Evolutionary conservation across 2,888 invertebrate species (phyloP).

Genomic region (Taphrorychus bicolor): DNA sequence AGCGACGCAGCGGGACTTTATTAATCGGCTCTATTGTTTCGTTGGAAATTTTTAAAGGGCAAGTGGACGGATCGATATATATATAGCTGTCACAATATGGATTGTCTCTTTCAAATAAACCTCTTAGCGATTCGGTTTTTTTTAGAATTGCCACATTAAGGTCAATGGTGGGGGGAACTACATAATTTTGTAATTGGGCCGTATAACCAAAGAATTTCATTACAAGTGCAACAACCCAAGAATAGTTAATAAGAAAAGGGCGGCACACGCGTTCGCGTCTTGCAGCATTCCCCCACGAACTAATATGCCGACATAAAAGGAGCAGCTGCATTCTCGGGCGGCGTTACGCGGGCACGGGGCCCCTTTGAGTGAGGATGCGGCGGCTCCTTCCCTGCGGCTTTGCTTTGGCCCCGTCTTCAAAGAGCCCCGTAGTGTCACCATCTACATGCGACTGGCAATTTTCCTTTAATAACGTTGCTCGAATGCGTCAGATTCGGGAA

Average conservation of each 20-base stretch:
- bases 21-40: constrained; percentile 11
- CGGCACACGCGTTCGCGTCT: background rate
- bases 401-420: constrained; percentile 2
- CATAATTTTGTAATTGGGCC: too few relatives aligned
- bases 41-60: background rate
- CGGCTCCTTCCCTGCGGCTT: constrained; percentile 4
- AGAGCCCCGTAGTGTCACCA: background rate
- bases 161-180: too few relatives aligned
- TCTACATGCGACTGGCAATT: background rate
- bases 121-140: too few relatives aligned
- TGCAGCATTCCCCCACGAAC: background rate
- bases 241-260: background rate
- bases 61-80: background rate
- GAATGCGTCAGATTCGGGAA: background rate
- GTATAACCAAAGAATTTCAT: too few relatives aligned
- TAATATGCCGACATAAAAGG: constrained; percentile 6
- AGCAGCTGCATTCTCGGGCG: constrained; percentile 1
- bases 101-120: too few relatives aligned
- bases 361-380: background rate
- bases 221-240: too few relatives aligned
- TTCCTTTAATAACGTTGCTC: background rate
- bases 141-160: too few relatives aligned
- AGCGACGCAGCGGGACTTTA: constrained; percentile 10
- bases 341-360: background rate
- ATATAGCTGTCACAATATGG: too few relatives aligned